Evolutionary conservation across 2,113 vertebrate genomes (phyloP).

Genomic region (Ginglymostoma cirratum): DNA sequence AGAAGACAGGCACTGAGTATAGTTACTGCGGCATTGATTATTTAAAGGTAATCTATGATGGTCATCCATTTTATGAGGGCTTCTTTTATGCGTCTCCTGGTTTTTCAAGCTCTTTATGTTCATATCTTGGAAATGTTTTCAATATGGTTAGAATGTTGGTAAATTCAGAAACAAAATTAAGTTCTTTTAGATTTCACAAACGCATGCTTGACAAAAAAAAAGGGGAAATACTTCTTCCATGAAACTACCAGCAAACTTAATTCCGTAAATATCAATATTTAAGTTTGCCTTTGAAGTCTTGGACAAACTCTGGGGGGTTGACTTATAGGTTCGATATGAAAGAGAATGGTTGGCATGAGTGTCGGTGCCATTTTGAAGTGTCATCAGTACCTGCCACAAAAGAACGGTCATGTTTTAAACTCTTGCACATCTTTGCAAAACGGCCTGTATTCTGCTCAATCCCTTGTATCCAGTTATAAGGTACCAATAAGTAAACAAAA

Average conservation of each 20-base stretch:
- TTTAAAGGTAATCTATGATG: neutral
- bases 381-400: no score
- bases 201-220: neutral
- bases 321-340: no score
- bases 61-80: neutral
- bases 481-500: no score
- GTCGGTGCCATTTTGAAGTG: no score
- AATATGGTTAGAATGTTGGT: neutral
- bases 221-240: neutral
- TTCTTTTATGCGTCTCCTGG: neutral
- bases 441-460: no score
- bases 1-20: neutral
- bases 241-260: neutral
- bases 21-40: neutral
- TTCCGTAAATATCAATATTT: no score
- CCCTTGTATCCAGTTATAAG: no score
- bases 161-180: neutral
- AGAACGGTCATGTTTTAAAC: no score
- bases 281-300: no score
- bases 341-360: no score
- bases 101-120: neutral
- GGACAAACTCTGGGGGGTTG: no score
- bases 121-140: neutral
- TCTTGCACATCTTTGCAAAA: no score
- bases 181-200: neutral